Conservation (phyloP, 2,888 invertebrate species). For the Crematogaster levior region DNA sequence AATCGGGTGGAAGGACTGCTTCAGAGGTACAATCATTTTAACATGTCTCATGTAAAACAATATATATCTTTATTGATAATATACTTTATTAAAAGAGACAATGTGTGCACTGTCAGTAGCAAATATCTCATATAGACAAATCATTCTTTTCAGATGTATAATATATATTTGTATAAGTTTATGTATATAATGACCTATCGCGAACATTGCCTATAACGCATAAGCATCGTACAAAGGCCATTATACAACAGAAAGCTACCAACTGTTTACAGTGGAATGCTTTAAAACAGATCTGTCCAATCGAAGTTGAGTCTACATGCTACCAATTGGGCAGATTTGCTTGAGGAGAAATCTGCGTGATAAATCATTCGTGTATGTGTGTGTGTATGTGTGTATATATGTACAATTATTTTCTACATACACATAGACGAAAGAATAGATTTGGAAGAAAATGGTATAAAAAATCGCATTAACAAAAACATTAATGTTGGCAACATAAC, state of each 20-base stretch:
- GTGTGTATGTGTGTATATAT: constrained; percentile 80
- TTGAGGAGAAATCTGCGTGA: constrained; percentile 70
- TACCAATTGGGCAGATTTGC: constrained; percentile 20
- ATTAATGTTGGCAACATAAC: neutral
- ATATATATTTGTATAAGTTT: constrained; percentile 66
- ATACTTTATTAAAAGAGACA: constrained; percentile 77
- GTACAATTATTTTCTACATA: constrained; percentile 80
- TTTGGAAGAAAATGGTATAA: neutral
- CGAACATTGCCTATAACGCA: constrained; percentile 20
- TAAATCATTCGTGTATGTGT: constrained; percentile 73
- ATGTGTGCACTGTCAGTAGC: constrained; percentile 74
- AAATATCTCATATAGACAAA: constrained; percentile 73
- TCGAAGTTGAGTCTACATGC: constrained; percentile 6
- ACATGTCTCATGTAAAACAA: constrained; percentile 30
- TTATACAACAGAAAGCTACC: constrained; percentile 74
- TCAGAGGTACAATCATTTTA: neutral
- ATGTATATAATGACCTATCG: constrained; percentile 64
- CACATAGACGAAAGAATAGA: constrained; percentile 80
- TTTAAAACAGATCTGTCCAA: constrained; percentile 60
- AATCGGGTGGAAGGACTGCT: neutral
- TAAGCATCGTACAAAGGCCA: constrained; percentile 57
- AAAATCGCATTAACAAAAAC: constrained; percentile 46
- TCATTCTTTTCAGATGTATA: constrained; percentile 66
- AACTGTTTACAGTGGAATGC: constrained; percentile 80
- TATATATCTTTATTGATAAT: constrained; percentile 69